phyloP scores from a whole-genome alignment of 2,888 invertebrate species.

The Monochamus alternatus region DNA sequence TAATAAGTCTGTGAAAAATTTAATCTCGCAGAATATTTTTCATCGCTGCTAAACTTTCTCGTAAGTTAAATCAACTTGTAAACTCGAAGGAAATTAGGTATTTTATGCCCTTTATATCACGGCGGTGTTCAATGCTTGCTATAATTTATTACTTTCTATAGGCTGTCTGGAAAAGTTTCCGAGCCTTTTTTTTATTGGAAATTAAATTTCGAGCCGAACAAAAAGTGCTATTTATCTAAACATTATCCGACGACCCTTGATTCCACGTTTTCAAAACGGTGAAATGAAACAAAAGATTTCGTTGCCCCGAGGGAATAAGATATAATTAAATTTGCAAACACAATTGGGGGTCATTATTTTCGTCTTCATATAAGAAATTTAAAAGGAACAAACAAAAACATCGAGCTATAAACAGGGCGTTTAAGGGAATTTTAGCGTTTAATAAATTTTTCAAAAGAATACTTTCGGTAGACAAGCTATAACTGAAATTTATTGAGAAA shows the following conservation, averaged over 20 bases:
- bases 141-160: constrained; percentile 22
- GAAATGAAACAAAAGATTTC: too few relatives aligned
- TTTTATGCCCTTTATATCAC: constrained; percentile 24
- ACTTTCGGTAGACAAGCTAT: background rate
- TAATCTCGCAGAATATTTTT: constrained; percentile 49
- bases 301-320: too few relatives aligned
- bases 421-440: too few relatives aligned
- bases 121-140: constrained; percentile 12
- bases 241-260: too few relatives aligned
- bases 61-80: constrained; percentile 32
- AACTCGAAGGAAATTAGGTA: constrained; percentile 31
- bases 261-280: too few relatives aligned
- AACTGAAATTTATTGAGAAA: constrained; percentile 51
- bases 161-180: background rate
- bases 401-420: too few relatives aligned
- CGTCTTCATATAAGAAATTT: too few relatives aligned
- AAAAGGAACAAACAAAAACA: too few relatives aligned
- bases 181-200: background rate
- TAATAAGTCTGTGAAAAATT: constrained; percentile 50
- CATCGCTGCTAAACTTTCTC: constrained; percentile 22
- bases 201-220: background rate
- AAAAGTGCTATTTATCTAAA: background rate
- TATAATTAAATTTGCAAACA: too few relatives aligned
- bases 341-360: too few relatives aligned
- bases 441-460: too few relatives aligned